These are phyloP conservation scores for Harpagifer antarcticus DNA, from an alignment of 2,797 vertebrate species.

Conservation along the genomic window DNA sequence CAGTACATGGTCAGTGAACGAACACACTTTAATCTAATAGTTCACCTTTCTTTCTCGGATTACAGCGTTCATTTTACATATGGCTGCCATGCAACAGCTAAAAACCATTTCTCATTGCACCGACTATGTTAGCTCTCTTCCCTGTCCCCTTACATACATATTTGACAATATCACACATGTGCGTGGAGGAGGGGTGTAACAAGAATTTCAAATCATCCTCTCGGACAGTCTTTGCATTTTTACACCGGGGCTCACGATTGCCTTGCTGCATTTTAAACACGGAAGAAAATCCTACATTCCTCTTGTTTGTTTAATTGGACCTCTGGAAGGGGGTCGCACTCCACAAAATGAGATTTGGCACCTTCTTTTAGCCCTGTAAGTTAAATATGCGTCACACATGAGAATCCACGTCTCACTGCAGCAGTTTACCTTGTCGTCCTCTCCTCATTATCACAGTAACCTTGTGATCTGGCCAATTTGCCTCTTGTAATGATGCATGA, in stretches of 20 bases:
- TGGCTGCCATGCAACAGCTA: conserved; percentile 41
- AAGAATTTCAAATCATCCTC: conserved; percentile 51
- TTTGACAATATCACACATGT: conserved; percentile 60
- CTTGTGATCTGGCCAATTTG: conserved; percentile 72
- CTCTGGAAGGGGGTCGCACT: conserved; percentile 55
- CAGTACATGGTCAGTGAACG: background rate
- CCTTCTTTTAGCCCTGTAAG: conserved; percentile 38
- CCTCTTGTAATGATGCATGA: conserved; percentile 67
- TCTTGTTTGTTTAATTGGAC: conserved; percentile 78
- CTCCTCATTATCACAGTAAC: conserved; percentile 78
- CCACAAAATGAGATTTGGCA: conserved; percentile 57
- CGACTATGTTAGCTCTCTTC: conserved; percentile 28
- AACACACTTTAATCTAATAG: conserved; percentile 32
- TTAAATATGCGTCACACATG: conserved; percentile 64
- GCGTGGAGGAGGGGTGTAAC: background rate
- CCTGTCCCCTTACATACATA: conserved; percentile 58
- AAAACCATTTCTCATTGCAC: conserved; percentile 38
- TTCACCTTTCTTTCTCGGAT: conserved; percentile 30
- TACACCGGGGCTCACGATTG: conserved; percentile 12
- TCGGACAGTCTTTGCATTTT: conserved; percentile 48
- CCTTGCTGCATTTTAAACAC: conserved; percentile 46
- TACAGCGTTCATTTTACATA: conserved; percentile 26
- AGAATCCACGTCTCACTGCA: conserved; percentile 40
- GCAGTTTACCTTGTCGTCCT: conserved; percentile 67
- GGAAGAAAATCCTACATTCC: conserved; percentile 48